Evolutionary conservation across 2,113 vertebrate genomes (phyloP).

Genomic region (Austrofundulus limnaeus): DNA sequence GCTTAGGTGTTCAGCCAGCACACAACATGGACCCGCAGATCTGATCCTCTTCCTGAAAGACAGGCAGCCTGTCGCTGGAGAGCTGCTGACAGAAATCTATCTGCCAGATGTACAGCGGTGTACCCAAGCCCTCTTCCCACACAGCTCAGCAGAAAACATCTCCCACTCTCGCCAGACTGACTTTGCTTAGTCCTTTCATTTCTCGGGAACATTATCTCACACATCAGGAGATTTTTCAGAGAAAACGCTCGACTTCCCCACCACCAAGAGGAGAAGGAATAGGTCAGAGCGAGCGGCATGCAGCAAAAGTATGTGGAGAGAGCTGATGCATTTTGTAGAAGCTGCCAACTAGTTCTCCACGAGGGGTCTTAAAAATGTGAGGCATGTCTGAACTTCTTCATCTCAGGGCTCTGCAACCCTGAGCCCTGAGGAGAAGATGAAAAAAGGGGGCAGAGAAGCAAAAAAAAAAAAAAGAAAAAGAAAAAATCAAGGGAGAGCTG

Average conservation of each 20-base stretch:
- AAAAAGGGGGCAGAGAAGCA: constrained; percentile 17
- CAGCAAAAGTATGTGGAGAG: constrained; percentile 28
- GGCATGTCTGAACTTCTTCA: constrained; percentile 78
- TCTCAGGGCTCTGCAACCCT: constrained; percentile 66
- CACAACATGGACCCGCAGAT: constrained; percentile 95
- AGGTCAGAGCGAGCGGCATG: constrained; percentile 38
- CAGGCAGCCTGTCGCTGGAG: constrained; percentile 76
- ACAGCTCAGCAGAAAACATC: constrained; percentile 74
- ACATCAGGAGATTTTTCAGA: constrained; percentile 48
- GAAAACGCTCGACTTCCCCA: constrained; percentile 22
- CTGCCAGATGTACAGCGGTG: constrained; percentile 76
- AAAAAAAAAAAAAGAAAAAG: constrained; percentile 17
- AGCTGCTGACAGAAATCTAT: constrained; percentile 82
- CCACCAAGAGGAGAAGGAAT: constrained; percentile 17
- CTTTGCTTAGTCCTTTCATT: constrained; percentile 57
- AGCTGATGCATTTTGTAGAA: constrained; percentile 47
- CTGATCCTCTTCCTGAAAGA: constrained; percentile 83
- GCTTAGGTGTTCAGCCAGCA: constrained; percentile 82
- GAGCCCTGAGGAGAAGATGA: constrained; percentile 53
- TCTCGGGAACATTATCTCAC: constrained; percentile 61
- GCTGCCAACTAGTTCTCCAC: constrained; percentile 65
- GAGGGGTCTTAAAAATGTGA: constrained; percentile 76
- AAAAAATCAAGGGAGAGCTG: constrained; percentile 28
- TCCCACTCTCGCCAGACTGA: constrained; percentile 51
- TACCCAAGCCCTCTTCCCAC: constrained; percentile 66